These are phyloP conservation scores for Cynopterus brachyotis DNA, from an alignment of 2,113 vertebrate genomes.

Conservation along the genomic window DNA sequence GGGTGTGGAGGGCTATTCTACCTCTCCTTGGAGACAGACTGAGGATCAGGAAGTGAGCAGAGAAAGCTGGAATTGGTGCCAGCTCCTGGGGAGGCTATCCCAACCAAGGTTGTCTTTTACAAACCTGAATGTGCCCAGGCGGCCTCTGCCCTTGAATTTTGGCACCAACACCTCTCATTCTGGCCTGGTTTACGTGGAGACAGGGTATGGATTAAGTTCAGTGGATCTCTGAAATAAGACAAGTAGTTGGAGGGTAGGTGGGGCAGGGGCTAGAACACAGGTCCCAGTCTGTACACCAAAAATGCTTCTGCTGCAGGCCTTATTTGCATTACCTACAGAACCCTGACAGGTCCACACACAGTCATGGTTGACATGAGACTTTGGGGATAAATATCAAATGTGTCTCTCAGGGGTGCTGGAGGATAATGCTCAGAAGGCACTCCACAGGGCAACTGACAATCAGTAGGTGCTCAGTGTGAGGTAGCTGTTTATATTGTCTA, in stretches of 20 bases:
- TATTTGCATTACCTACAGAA: not conserved
- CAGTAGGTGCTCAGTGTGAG: no score
- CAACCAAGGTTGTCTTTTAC: not conserved
- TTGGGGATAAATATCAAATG: not conserved
- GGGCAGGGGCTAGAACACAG: accelerated
- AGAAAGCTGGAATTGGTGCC: not conserved
- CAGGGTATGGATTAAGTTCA: not conserved
- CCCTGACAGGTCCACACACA: not conserved
- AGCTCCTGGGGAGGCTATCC: not conserved
- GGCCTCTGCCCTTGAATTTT: not conserved
- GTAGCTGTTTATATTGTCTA: not conserved
- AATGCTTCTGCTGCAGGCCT: accelerated
- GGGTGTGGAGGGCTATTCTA: not conserved
- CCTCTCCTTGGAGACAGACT: not conserved
- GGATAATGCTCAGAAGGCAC: not conserved
- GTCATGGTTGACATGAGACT: not conserved
- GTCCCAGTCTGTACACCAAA: accelerated
- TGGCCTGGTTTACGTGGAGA: not conserved
- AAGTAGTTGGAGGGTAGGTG: not conserved
- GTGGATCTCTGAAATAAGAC: not conserved
- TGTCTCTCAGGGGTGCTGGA: not conserved
- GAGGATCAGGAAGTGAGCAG: not conserved
- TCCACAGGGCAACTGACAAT: not conserved
- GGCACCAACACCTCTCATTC: not conserved
- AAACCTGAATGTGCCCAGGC: accelerated